Conservation (phyloP, 2,888 invertebrate species). For the Troilus luridus region DNA sequence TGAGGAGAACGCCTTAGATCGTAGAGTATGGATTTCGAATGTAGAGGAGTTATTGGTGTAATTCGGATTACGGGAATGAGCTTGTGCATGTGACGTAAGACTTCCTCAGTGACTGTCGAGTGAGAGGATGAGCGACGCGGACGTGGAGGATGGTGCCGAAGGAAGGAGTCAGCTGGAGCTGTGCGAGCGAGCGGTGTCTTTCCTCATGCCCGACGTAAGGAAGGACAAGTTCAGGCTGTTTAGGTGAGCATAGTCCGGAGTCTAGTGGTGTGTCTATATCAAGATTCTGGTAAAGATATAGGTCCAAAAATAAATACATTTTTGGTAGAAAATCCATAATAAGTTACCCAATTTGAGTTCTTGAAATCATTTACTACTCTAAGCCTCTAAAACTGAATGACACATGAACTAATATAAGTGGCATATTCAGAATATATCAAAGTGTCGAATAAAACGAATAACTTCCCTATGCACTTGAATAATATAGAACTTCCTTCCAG, state of each 20-base stretch:
- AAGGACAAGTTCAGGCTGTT: slow-evolving; percentile 40
- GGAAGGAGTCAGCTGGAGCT: slow-evolving; percentile 12
- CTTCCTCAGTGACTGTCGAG: not conserved
- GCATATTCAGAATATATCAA: too few species aligned
- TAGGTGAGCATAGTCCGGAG: slow-evolving; percentile 1
- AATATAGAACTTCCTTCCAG: too few species aligned
- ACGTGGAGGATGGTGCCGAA: not conserved
- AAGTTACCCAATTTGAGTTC: not conserved
- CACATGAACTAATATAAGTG: too few species aligned
- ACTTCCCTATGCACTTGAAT: too few species aligned
- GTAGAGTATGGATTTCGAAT: not conserved
- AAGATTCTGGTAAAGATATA: not conserved
- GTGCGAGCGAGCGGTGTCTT: slow-evolving; percentile 43
- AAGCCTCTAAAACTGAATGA: too few species aligned
- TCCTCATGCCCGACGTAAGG: slow-evolving; percentile 22
- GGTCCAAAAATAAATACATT: not conserved
- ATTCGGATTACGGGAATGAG: not conserved
- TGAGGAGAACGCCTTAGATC: not conserved
- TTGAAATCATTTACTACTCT: not conserved
- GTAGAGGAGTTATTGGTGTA: not conserved
- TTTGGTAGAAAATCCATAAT: not conserved
- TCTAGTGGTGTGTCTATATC: not conserved
- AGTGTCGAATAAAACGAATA: too few species aligned
- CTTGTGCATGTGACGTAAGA: not conserved
- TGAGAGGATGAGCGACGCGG: slow-evolving; percentile 11